phyloP scores from a whole-genome alignment of 2,113 vertebrate genomes.

The Caranx ignobilis region DNA sequence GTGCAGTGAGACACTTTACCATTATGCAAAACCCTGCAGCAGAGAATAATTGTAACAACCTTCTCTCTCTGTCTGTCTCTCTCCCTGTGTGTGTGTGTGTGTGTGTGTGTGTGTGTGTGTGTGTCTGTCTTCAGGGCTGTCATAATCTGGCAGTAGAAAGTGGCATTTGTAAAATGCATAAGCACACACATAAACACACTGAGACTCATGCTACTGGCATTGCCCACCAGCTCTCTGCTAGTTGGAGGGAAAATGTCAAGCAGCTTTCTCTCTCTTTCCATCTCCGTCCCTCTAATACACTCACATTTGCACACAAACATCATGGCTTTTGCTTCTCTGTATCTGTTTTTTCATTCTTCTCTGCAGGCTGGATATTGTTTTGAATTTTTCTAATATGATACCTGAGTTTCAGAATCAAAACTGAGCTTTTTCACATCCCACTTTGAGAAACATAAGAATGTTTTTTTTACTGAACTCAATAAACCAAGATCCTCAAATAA shows the following conservation, averaged over 20 bases:
- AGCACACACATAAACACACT: slow-evolving; percentile 33
- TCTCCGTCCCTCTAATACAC: not conserved
- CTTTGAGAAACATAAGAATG: not conserved
- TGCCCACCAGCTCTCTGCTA: slow-evolving; percentile 35
- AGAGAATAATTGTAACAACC: slow-evolving; percentile 29
- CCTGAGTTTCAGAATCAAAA: not conserved
- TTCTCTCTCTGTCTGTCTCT: not conserved
- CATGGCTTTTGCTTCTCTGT: not conserved
- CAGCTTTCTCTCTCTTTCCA: slow-evolving; percentile 6
- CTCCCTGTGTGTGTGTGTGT: slow-evolving; percentile 28
- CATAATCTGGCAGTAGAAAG: slow-evolving; percentile 53
- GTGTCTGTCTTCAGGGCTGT: slow-evolving; percentile 26
- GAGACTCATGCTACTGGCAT: slow-evolving; percentile 14
- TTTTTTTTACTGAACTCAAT: not conserved
- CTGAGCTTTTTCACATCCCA: not conserved
- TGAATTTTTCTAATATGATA: not conserved
- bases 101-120: not conserved
- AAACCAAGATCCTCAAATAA: not conserved
- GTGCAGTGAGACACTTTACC: slow-evolving; percentile 35
- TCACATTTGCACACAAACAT: not conserved
- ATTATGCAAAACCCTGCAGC: slow-evolving; percentile 44
- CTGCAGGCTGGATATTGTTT: not conserved
- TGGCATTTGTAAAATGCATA: slow-evolving; percentile 53
- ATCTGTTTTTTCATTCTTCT: not conserved
- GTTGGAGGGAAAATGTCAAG: slow-evolving; percentile 44